Evolutionary conservation across 1,140 invertebrate species (phyloP), one percentile per base, ranked within the genome.

Genomic region (Zaprionus taronus): DNA sequence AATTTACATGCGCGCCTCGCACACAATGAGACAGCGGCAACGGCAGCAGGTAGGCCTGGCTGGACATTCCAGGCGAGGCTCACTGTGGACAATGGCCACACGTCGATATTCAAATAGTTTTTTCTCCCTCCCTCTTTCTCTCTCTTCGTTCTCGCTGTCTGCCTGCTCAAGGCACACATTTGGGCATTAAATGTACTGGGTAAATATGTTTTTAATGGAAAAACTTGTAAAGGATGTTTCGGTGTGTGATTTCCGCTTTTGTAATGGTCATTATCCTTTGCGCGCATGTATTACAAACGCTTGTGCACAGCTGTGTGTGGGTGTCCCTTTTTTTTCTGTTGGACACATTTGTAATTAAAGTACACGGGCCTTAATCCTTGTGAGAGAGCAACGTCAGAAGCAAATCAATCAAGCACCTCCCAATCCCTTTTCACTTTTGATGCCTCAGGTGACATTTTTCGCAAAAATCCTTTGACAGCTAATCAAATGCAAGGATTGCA

Each of bases 41-140:
- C 51, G 24, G 58, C 58, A 51, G 68, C 68, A 78, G 71, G 70
- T 63, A 74, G 58, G 36, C 60, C 58, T 36, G 47, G 36, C 53
- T 63, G 65, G 56, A 20, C 70, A 66, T 65, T 65, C 61, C 67
- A 58, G 60, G 11, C 72, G 34, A 26, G 49, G 28, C 61, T 60
- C 71, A 76, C 60, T 76, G 83, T 76, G 83, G 83, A 75, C 76
- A 78, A 78, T 75, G 71, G 72, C 64, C 83, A 81, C 83, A 77
- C 83, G 76, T 79, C 83, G 83, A 72, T 85, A 86, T 85, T 86
- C 76, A 85, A 85, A 85, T 82, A 85, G 79, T 75, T 75, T 73
- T 67, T 61, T 63, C 38, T 28, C 15, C 26, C 9, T 24, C 62
- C 3, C 7, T 24, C 9, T 31, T 2, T 31, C 31, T 51, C 7